phyloP scores from a whole-genome alignment of 2,797 vertebrate species.

The Toxotes lorentzi region DNA sequence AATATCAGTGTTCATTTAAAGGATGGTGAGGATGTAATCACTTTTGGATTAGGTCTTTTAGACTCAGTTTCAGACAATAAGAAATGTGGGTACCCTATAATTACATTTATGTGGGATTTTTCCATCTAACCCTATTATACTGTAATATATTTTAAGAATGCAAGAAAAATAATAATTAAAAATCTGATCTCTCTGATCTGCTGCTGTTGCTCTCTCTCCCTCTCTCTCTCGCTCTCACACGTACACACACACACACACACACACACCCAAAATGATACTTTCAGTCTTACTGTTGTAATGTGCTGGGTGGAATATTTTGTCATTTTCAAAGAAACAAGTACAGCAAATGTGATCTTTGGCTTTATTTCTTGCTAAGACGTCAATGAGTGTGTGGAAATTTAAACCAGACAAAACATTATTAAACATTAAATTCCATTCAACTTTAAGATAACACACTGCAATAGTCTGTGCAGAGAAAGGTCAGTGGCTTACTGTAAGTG shows the following conservation, averaged over 20 bases:
- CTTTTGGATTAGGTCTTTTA: no score
- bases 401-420: conserved; percentile 42
- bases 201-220: not conserved
- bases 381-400: conserved; percentile 61
- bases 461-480: conserved; percentile 32
- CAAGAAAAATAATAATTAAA: no score
- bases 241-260: conserved; percentile 6
- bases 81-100: not conserved
- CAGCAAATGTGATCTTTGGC: conserved; percentile 42
- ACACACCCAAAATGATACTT: conserved; percentile 58
- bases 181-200: not conserved
- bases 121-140: not conserved
- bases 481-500: conserved; percentile 41
- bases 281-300: conserved; percentile 75
- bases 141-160: not conserved
- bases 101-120: not conserved
- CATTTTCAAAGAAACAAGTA: conserved; percentile 71
- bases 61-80: no score
- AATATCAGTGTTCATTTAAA: no score
- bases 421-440: conserved; percentile 50
- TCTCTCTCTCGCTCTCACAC: not conserved
- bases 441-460: conserved; percentile 3
- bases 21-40: no score
- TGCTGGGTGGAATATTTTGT: conserved; percentile 72
- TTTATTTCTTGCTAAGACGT: conserved; percentile 60